Base-by-base conservation (phyloP, 2,888 invertebrate genomes). In the Apocheima hispidaria region DNA sequence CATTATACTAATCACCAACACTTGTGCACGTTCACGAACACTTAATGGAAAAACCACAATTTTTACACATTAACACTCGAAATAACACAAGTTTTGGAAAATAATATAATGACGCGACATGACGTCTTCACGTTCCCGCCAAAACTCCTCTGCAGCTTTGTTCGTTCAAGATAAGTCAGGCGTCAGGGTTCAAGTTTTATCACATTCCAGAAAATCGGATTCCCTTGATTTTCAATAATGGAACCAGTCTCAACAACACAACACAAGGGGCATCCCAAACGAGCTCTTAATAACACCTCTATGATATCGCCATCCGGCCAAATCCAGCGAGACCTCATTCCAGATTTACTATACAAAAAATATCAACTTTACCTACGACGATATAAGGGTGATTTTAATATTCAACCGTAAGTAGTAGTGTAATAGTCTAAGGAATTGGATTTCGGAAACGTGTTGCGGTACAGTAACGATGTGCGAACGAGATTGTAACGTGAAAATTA, bases 261-360 rank as follows among this genome's bases (percentile, higher is more conserved):
- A 88, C 89, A 88, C 84, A 81, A 84, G 81, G 74, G 81, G 87
- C 88, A 90, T 89, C 88, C 88, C 86, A 87, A 90, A 90, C 88
- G 86, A 87, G 81, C 86, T 86, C 88, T 90, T 91, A 90, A 90
- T 90, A 91, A 88, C 79, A 82, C 80, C 78, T 72, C 82, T 86
- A 84, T 87, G 83, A 87, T 88, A 89, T 86, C 84, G 78, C 55
- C 55, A 60, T 51, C 51, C 56, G 77, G 72, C 78, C 74, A 78
- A 79, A 84, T 84, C 83, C 78, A 72, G 76, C 74, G 81, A 83
- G 78, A 80, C 81, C 73, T 75, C 51, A 73, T 64, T 78, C 77
- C 80, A 77, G 81, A 83, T 81, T 79, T 77, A 67, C 66, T 67
- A 43, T 6, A 26, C 26, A 49, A 57, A 65, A 57, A 41, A 44